Evolutionary conservation across 1,140 invertebrate species (phyloP).

Genomic region (Rhopalosiphum maidis): DNA sequence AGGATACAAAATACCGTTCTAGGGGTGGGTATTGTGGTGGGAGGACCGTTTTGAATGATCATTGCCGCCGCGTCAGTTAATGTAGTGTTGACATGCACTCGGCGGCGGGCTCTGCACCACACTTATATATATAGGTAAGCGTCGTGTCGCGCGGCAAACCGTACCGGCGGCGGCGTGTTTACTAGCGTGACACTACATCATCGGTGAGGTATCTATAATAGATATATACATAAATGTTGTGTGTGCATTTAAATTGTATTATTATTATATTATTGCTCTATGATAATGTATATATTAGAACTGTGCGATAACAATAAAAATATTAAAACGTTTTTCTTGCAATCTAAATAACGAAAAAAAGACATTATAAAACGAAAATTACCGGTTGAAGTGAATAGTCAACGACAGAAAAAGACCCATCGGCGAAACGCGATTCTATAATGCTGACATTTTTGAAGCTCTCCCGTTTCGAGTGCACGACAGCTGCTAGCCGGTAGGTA

Average conservation of each 20-base stretch:
- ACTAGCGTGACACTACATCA: constrained; percentile 50
- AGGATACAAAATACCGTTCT: constrained; percentile 37
- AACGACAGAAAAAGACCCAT: background rate
- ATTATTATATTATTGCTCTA: background rate
- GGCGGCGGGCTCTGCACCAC: background rate
- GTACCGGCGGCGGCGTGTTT: constrained; percentile 15
- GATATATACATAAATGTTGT: background rate
- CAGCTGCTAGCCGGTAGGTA: background rate
- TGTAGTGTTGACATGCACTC: constrained; percentile 54
- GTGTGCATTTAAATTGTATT: background rate
- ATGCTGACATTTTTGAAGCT: background rate
- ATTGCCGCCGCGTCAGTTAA: background rate
- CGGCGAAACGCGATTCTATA: background rate
- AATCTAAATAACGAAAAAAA: background rate
- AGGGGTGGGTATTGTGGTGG: background rate
- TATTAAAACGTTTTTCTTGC: background rate
- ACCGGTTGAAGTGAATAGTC: background rate
- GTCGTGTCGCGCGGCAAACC: background rate
- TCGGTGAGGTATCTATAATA: background rate
- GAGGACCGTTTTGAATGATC: constrained; percentile 44
- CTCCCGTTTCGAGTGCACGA: background rate
- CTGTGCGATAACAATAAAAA: constrained; percentile 30
- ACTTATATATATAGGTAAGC: background rate
- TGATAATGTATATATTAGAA: background rate
- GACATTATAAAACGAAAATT: constrained; percentile 13